Evolutionary conservation across 2,888 invertebrate species (phyloP).

Genomic region (Gortyna flavago): DNA sequence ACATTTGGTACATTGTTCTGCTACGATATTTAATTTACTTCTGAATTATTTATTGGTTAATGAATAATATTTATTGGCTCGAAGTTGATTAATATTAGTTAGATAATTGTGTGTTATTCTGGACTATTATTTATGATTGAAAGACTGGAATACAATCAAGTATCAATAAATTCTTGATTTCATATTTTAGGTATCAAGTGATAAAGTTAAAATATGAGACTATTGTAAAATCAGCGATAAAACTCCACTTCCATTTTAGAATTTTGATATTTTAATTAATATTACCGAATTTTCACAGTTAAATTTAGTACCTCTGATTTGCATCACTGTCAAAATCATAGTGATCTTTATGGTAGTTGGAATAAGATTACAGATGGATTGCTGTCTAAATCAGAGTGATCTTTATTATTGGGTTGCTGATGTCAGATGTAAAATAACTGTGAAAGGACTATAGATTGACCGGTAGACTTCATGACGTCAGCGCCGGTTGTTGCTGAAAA

Average conservation of each 20-base stretch:
- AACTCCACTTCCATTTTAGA: not conserved
- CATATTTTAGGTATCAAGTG: conserved; percentile 22
- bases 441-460: not conserved
- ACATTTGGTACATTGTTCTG: conserved; percentile 34
- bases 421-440: too few species aligned
- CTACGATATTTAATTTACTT: conserved; percentile 46
- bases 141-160: conserved; percentile 36
- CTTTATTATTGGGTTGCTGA: too few species aligned
- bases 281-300: too few species aligned
- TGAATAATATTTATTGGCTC: conserved; percentile 47
- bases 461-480: not conserved
- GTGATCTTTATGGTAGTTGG: too few species aligned
- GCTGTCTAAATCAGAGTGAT: too few species aligned
- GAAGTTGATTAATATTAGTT: conserved; percentile 44
- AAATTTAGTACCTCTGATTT: too few species aligned
- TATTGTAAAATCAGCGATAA: not conserved
- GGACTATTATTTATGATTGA: conserved; percentile 29
- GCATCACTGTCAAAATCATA: too few species aligned
- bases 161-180: conserved; percentile 27
- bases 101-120: conserved; percentile 36
- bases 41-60: conserved; percentile 54
- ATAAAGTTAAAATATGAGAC: conserved; percentile 5
- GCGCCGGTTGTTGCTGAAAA: not conserved
- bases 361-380: too few species aligned
- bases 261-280: not conserved